These are phyloP conservation scores for Sesia bembeciformis DNA, from an alignment of 2,888 invertebrate genomes.

Conservation along the genomic window DNA sequence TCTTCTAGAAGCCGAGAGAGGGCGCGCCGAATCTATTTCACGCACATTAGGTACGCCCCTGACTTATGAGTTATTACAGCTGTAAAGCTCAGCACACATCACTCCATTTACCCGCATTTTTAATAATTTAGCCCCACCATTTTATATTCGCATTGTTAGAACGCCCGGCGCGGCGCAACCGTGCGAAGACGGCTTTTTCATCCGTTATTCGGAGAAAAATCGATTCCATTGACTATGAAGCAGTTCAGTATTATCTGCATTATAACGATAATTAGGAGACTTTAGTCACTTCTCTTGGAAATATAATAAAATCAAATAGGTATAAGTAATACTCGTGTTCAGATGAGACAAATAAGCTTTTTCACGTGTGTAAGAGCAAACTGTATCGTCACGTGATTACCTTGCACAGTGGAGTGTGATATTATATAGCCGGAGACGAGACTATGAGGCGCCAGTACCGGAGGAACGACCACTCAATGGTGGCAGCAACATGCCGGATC, in stretches of 20 bases:
- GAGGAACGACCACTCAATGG: slow-evolving; percentile 57
- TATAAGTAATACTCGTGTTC: too few species aligned
- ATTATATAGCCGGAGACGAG: slow-evolving; percentile 35
- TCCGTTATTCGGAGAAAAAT: background rate
- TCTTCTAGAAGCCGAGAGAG: slow-evolving; percentile 45
- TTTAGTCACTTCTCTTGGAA: too few species aligned
- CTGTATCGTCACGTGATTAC: slow-evolving; percentile 9
- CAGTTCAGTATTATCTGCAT: too few species aligned
- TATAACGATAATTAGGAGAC: too few species aligned
- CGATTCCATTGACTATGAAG: too few species aligned
- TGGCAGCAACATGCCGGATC: slow-evolving; percentile 11
- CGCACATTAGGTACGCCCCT: slow-evolving; percentile 48
- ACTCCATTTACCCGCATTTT: slow-evolving; percentile 50
- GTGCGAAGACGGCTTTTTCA: background rate
- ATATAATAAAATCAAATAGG: too few species aligned
- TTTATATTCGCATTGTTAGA: slow-evolving; percentile 3
- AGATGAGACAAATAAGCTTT: background rate
- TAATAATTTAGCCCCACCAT: slow-evolving; percentile 24
- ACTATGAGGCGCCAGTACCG: slow-evolving; percentile 43
- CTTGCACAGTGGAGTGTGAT: slow-evolving; percentile 28
- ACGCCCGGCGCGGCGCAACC: background rate
- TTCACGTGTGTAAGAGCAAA: slow-evolving; percentile 4
- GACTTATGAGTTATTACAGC: slow-evolving; percentile 63
- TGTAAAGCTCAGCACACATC: slow-evolving; percentile 62
- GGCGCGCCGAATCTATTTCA: slow-evolving; percentile 60